Percentiles rank a stretch among this genome's conserved stretches.
These are phyloP conservation scores for Lepidocyrtinus sp. DNA, from an alignment of 2,888 invertebrate species.

Conservation along the genomic window DNA sequence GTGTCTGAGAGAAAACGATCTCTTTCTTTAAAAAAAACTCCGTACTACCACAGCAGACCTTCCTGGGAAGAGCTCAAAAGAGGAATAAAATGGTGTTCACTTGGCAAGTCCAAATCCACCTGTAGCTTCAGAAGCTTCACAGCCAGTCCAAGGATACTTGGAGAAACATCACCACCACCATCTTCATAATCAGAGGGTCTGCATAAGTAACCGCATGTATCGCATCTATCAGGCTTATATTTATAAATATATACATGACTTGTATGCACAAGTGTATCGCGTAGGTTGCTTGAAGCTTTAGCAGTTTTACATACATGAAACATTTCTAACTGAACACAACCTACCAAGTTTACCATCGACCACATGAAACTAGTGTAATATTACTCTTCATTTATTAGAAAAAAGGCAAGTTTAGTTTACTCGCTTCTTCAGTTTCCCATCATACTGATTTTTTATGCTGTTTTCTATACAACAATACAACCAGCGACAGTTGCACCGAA, in stretches of 20 bases:
- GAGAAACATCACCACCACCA: constrained; percentile 38
- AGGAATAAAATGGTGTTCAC: constrained; percentile 50
- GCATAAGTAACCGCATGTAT: constrained; percentile 16
- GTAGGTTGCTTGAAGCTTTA: no score
- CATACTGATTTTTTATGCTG: not conserved
- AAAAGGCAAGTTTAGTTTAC: not conserved
- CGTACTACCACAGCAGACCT: constrained; percentile 1
- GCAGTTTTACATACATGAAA: constrained; percentile 15
- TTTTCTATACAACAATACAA: not conserved
- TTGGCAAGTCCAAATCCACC: constrained; percentile 64
- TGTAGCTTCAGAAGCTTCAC: constrained; percentile 59
- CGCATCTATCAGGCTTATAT: constrained; percentile 1
- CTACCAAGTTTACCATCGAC: not conserved
- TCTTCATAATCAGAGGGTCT: not conserved
- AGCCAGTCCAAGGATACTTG: constrained; percentile 53
- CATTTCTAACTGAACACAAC: not conserved
- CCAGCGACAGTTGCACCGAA: constrained; percentile 8
- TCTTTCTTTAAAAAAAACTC: not conserved
- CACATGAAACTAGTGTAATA: not conserved
- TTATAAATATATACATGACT: not conserved
- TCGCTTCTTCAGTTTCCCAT: not conserved
- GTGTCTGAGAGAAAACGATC: no score
- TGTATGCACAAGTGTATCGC: no score
- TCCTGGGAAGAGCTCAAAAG: constrained; percentile 39
- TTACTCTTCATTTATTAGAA: not conserved